Base-by-base conservation (phyloP, 2,888 invertebrate genomes). In the Catocala sponsa region DNA sequence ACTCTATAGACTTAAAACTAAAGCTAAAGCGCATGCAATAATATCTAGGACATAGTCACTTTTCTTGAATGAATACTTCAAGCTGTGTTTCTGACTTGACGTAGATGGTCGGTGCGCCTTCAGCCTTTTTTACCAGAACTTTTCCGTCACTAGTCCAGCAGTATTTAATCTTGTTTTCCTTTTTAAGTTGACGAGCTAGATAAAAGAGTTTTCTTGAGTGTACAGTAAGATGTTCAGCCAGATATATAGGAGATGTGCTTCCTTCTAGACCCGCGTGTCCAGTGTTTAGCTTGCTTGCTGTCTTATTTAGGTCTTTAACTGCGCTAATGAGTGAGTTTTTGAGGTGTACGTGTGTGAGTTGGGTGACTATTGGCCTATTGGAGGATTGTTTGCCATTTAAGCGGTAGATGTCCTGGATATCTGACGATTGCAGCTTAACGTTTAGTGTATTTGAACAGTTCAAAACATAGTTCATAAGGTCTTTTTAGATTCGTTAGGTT, bases 141-240 rank as follows among this genome's bases (percentile, higher is more conserved):
- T 57, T 57, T 12, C 56, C 56, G 49, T 50, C 49, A 10, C 42
- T 43, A 10, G 41, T 33, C 49, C 49, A 57, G 12, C 56, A 57
- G 10, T 50, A 57, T 44, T 50, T 49, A n/a, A 49, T 48, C 25
- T 43, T 35, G 7, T 49, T 49, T 11, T 49, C 41, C 32, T 56
- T 56, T 6, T 35, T 38, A 6, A 43, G 12, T 13, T 32, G 25
- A n/a, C 56, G 48, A 11, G 56, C 48, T 5, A 56, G 32, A 33
- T 32, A 56, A 12, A 42, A 41, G 6, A 49, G n/a, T 49, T 49
- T 49, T 49, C 56, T 49, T 2, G 56, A 48, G 32, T 56, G 41
- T n/a, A 35, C 42, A n/a, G 56, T 56, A 6, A 56, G 42, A n/a
- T 49, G 4, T 15, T 15, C 15, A 15, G 15, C 15, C 15, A 15